phyloP scores from a whole-genome alignment of 2,797 vertebrate species.

The Cirrhinus mrigala region DNA sequence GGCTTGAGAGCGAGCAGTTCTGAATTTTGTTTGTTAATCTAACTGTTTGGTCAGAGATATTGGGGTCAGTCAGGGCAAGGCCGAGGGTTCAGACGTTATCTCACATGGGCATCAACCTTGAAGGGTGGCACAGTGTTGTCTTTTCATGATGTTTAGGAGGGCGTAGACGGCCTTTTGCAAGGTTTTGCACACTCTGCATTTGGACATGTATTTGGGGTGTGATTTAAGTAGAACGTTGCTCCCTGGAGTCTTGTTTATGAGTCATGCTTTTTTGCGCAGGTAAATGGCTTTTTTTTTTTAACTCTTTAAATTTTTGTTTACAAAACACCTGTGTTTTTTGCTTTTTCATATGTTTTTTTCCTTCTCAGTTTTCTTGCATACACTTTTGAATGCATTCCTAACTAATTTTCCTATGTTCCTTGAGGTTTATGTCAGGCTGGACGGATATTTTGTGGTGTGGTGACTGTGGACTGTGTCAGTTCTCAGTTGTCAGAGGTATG shows the following conservation, averaged over 20 bases:
- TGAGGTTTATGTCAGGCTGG: not conserved
- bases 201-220: not conserved
- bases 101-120: not conserved
- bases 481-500: not conserved
- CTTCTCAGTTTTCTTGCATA: not conserved
- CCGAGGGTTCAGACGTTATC: slow-evolving; percentile 34
- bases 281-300: not conserved
- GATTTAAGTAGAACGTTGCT: not conserved
- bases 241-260: not conserved
- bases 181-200: not conserved
- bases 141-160: slow-evolving; percentile 2
- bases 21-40: slow-evolving; percentile 65
- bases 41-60: slow-evolving; percentile 64
- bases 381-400: too few relatives aligned
- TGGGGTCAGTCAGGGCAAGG: slow-evolving; percentile 46
- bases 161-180: not conserved
- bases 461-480: not conserved
- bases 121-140: slow-evolving; percentile 20
- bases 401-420: not conserved
- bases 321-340: not conserved
- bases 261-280: not conserved
- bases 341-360: not conserved
- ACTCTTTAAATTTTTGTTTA: not conserved
- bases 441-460: not conserved
- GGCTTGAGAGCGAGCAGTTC: slow-evolving; percentile 71